phyloP scores from a whole-genome alignment of 1,140 invertebrate genomes.

The Argopecten irradians region DNA sequence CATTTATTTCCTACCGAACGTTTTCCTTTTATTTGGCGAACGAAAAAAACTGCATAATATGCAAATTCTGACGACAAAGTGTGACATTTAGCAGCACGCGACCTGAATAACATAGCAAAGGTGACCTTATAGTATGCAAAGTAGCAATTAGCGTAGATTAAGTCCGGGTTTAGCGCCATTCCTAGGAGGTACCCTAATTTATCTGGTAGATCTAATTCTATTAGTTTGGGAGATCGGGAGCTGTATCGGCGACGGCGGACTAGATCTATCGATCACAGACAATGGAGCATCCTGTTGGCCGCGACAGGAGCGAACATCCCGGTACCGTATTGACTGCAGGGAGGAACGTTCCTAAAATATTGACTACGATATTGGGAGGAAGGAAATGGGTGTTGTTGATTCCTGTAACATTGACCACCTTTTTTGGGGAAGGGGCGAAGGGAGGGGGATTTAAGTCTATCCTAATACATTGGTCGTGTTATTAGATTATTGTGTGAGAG shows the following conservation, averaged over 20 bases:
- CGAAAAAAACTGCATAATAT: not conserved
- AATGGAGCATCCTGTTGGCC: not conserved
- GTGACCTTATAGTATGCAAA: constrained; percentile 21
- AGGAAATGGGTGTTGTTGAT: too few relatives aligned
- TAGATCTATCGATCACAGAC: not conserved
- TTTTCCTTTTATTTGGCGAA: not conserved
- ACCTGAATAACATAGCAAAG: constrained; percentile 4
- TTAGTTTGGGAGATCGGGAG: not conserved
- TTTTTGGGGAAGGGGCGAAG: too few relatives aligned
- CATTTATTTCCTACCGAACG: not conserved
- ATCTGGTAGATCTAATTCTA: constrained; percentile 17
- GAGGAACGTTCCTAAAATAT: too few relatives aligned
- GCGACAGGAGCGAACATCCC: not conserved
- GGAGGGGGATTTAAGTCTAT: too few relatives aligned
- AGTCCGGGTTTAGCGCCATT: constrained; percentile 13
- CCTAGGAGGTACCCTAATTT: not conserved
- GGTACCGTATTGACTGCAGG: not conserved
- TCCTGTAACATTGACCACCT: too few relatives aligned
- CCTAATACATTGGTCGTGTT: too few relatives aligned
- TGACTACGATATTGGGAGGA: too few relatives aligned
- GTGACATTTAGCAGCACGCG: constrained; percentile 9
- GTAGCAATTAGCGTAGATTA: constrained; percentile 11
- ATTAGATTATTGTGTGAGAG: too few relatives aligned
- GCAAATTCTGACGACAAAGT: not conserved
- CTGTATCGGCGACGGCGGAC: not conserved